Conservation (phyloP, 2,797 vertebrate genomes). For the Delichon dasypus region DNA sequence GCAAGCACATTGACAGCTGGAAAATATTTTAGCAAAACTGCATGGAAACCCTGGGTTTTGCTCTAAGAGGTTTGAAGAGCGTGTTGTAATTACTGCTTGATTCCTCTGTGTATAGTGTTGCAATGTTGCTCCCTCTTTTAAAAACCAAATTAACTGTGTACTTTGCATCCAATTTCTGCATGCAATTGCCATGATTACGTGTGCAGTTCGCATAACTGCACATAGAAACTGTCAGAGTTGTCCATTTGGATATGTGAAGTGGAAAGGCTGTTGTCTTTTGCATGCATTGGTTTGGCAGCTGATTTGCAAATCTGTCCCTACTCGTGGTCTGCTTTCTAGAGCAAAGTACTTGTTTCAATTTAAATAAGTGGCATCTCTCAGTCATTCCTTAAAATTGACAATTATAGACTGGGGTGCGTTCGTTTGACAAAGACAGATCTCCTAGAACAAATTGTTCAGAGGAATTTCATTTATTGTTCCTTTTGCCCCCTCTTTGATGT, state of each 20-base stretch:
- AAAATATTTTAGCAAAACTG: constrained; percentile 24
- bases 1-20: constrained; percentile 16
- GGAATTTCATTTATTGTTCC: not conserved
- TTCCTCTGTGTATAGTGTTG: not conserved
- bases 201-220: constrained; percentile 20
- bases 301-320: not conserved
- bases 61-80: constrained; percentile 21
- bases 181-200: constrained; percentile 12
- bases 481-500: not conserved
- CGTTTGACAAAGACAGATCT: constrained; percentile 17
- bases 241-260: not conserved
- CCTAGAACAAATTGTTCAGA: constrained; percentile 61
- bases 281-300: not conserved
- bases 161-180: constrained; percentile 22
- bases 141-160: constrained; percentile 38
- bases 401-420: not conserved
- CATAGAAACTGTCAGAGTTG: constrained; percentile 11
- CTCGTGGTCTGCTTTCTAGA: not conserved
- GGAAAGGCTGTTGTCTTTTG: not conserved
- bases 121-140: not conserved
- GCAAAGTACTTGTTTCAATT: not conserved
- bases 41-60: not conserved
- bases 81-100: constrained; percentile 9
- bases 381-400: not conserved
- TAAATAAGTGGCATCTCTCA: constrained; percentile 6